phyloP scores from a whole-genome alignment of 2,888 invertebrate genomes.

The Drosophila incognita region DNA sequence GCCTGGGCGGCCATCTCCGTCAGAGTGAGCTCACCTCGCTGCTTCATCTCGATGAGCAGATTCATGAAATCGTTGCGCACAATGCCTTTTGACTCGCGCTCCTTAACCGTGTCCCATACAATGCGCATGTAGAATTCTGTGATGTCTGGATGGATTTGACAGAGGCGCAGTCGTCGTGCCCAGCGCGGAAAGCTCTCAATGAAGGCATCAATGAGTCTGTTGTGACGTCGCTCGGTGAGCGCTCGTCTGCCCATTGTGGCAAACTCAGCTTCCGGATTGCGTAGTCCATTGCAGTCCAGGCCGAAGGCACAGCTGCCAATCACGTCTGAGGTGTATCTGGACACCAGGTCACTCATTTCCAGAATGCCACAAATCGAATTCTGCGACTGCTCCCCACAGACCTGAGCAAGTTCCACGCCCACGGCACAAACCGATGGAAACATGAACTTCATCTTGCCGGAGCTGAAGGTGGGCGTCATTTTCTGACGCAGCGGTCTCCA shows the following conservation, averaged over 20 bases:
- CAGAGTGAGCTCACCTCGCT: constrained; percentile 71
- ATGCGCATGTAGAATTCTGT: constrained; percentile 76
- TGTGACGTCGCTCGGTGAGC: constrained; percentile 61
- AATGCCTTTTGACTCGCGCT: constrained; percentile 78
- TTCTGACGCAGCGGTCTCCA: constrained; percentile 85
- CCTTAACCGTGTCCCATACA: constrained; percentile 82
- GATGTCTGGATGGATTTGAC: constrained; percentile 61
- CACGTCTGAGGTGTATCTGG: constrained; percentile 85
- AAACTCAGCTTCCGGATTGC: constrained; percentile 82
- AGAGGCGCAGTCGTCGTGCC: constrained; percentile 62
- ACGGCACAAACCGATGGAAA: constrained; percentile 78
- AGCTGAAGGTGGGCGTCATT: constrained; percentile 85
- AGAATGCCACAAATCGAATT: constrained; percentile 67
- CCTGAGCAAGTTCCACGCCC: constrained; percentile 50
- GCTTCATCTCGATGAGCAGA: constrained; percentile 83
- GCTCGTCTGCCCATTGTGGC: constrained; percentile 72
- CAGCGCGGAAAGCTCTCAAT: constrained; percentile 62
- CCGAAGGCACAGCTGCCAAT: constrained; percentile 85
- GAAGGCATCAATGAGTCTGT: constrained; percentile 45
- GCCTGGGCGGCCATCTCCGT: constrained; percentile 86
- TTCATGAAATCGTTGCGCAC: constrained; percentile 86
- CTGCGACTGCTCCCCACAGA: constrained; percentile 43
- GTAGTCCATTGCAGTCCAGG: constrained; percentile 84
- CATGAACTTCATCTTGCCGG: constrained; percentile 86
- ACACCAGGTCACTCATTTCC: constrained; percentile 77